phyloP scores from a whole-genome alignment of 2,888 invertebrate genomes.

The Ectobius pallidus region DNA sequence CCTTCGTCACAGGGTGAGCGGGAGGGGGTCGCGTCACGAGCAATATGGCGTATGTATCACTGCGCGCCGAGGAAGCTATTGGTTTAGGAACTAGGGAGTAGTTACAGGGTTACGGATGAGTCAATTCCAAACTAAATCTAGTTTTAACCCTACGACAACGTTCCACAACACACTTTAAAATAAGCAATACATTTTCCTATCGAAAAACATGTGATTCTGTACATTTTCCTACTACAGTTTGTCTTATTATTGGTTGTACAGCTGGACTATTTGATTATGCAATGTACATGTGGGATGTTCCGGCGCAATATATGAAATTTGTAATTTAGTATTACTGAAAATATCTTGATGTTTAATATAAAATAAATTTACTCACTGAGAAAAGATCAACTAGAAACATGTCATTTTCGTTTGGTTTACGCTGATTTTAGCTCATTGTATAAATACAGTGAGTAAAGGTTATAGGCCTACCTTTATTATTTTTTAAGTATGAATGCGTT shows the following conservation, averaged over 20 bases:
- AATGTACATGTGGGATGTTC: constrained; percentile 24
- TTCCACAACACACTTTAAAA: background rate
- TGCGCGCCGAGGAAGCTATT: constrained; percentile 26
- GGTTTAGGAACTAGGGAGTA: background rate
- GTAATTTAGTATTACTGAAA: background rate
- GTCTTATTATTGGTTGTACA: no score
- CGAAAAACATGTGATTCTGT: no score
- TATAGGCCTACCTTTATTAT: no score
- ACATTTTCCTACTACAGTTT: no score
- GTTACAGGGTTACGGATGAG: background rate
- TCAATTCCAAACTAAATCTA: background rate
- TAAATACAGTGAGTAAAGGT: no score
- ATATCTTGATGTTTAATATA: background rate
- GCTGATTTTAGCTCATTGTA: no score
- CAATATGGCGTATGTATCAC: constrained; percentile 65
- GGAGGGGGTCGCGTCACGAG: constrained; percentile 77
- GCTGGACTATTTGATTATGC: constrained; percentile 36
- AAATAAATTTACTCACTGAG: no score
- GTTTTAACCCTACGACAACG: background rate
- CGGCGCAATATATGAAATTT: constrained; percentile 29
- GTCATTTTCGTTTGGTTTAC: no score
- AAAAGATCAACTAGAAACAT: no score
- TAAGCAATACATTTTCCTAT: background rate
- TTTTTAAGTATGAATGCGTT: no score
- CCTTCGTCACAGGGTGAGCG: constrained; percentile 82